Evolutionary conservation across 2,113 vertebrate species (phyloP), one percentile per base, ranked within the genome.

Genomic region (Hassar affinis): DNA sequence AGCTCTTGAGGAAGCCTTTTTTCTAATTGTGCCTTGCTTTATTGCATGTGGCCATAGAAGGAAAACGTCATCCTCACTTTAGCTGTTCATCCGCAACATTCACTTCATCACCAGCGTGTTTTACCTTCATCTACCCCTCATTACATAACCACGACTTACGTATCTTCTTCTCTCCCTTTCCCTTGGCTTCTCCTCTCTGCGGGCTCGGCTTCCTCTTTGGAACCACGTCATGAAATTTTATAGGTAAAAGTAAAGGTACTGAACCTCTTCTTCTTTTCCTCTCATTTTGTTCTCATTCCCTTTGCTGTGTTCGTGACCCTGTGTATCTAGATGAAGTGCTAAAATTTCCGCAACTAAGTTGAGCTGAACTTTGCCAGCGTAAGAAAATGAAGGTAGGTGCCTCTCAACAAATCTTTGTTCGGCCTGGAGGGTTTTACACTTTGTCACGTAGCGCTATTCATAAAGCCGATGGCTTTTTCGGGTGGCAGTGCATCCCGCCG

Each of bases 201-300:
- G 97, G 94, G 94, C 77, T 96, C 95, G 94, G 95, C 96, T 97
- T 96, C 95, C 96, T 96, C 96, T 96, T 96, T 97, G 98, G 98
- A 97, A 94, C 91, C 97, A 99, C 98, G 96, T 94, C 97, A 98
- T 95, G 97, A 95, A 93, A 97, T 95, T 93, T 91, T 91, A 95
- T 98, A 98, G 98, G 97, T 98, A 97, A 98, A 98, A 98, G 91
- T 95, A 98, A 98, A 99, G 98, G 97, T 99, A 98, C 94, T 93
- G 92, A 86, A 93, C 90, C 88, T 91, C 92, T 92, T 95, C 94
- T 87, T 42, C 38, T 89, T 88, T 92, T 84, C 12, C 10, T 51
- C 81, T 88, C 89, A 83, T 90, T 75, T 90, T 84, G 84, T 52
- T 86, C 14, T 20, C 76, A 69, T 94, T 90, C 45, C 80, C 90